Evolutionary conservation across 2,113 vertebrate genomes (phyloP), one percentile per base, ranked within the genome.

Genomic region (Archocentrus centrarchus): DNA sequence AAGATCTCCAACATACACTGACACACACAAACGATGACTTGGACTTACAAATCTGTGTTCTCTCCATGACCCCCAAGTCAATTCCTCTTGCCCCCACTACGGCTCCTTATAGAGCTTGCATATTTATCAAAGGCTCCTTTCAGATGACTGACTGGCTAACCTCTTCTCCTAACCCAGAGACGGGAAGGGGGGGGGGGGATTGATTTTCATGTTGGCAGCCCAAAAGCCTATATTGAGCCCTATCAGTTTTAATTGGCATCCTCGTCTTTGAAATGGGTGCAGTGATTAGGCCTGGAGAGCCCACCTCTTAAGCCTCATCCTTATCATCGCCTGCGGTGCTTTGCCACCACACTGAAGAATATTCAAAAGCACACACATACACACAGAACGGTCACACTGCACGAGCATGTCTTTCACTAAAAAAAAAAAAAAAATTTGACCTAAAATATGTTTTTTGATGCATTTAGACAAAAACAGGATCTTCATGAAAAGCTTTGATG

Each of bases 171-270:
- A 77, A 93, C 84, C 89, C 83, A 85, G 32, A 85, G 86, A 68
- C 30, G 17, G 50, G 64, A 55, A 32, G 61, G 75, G 73, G 39
- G 53, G 39, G 53, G 70, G 59, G 53, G 7, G 53, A 86, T 90
- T 91, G 91, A 94, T 94, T 94, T 94, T 92, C 83, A 92, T 86
- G 91, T 94, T 86, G 84, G 81, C 89, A 90, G 84, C 87, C 88
- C 82, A 62, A 92, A 94, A 94, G 90, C 93, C 89, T 87, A 75
- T 89, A 93, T 93, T 94, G 94, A 95, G 95, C 91, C 93, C 88
- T 86, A 92, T 93, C 94, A 89, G 37, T 93, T 96, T 95, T 96
- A 96, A 95, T 95, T 96, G 94, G 93, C 86, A 44, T 85, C 82
- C 87, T 93, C 59, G 77, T 86, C 92, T 95, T 95, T 95, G 94